Evolutionary conservation across 2,797 vertebrate species (phyloP).

Genomic region (Neopelma chrysocephalum): DNA sequence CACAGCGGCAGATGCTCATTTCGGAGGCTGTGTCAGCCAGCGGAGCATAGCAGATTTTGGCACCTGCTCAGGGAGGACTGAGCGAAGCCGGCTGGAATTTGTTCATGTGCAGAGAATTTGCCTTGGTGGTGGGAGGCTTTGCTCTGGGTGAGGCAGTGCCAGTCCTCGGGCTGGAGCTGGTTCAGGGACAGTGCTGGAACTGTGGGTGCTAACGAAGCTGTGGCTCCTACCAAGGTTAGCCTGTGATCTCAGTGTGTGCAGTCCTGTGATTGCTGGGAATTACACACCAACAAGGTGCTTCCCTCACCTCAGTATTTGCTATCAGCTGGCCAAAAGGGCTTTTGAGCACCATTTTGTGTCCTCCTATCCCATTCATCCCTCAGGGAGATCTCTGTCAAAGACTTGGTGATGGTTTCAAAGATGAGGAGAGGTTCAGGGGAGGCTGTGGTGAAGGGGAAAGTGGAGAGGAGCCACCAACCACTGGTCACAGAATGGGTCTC

Average conservation of each 20-base stretch:
- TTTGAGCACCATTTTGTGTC: background rate
- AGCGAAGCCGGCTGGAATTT: background rate
- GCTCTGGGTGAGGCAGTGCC: background rate
- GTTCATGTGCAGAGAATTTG: background rate
- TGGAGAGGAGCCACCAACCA: background rate
- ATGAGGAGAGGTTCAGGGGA: background rate
- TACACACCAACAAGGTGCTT: background rate
- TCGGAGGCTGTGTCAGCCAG: rapidly evolving
- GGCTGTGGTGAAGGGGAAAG: background rate
- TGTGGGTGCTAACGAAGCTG: rapidly evolving
- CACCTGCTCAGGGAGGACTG: background rate
- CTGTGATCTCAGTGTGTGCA: background rate
- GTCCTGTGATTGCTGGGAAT: background rate
- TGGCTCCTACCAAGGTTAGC: background rate
- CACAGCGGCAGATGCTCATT: rapidly evolving
- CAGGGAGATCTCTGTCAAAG: background rate
- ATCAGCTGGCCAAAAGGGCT: background rate
- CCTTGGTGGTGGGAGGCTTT: background rate
- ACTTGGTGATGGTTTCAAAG: background rate
- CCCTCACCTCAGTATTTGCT: background rate
- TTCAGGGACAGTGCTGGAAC: background rate
- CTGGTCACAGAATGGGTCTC: background rate
- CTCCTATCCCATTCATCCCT: background rate
- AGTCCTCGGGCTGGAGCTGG: background rate
- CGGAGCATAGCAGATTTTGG: rapidly evolving